Percentiles rank a stretch among this genome's conserved stretches.
Conservation (phyloP, 2,113 vertebrate genomes). For the Tenrec ecaudatus region DNA sequence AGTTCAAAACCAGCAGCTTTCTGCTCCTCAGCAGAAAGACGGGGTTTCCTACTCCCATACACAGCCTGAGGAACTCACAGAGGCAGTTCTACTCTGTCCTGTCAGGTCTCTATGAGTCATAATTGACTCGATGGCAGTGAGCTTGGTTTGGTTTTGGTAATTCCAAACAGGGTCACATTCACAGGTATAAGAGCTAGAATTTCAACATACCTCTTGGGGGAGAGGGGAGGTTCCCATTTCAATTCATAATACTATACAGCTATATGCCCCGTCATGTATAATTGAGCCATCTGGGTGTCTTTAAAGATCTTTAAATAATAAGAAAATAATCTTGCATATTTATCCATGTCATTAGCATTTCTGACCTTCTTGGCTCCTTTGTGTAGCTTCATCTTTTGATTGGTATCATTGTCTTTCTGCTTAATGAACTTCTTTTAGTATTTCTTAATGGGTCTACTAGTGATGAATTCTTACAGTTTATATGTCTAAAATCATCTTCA, state of each 20-base stretch:
- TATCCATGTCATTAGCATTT: not conserved
- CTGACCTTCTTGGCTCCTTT: not conserved
- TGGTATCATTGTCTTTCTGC: not conserved
- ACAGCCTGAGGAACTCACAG: too few species aligned
- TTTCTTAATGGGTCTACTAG: not conserved
- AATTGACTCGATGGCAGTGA: too few species aligned
- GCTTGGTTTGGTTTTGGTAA: too few species aligned
- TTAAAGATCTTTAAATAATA: slow-evolving; percentile 50
- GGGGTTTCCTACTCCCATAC: not conserved
- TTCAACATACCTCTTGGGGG: not conserved
- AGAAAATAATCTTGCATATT: not conserved
- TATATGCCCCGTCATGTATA: not conserved
- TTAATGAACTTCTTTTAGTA: slow-evolving; percentile 3
- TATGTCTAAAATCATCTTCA: not conserved
- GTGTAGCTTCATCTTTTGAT: not conserved
- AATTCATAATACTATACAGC: not conserved
- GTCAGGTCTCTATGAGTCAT: too few species aligned
- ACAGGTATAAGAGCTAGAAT: not conserved
- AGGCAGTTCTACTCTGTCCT: too few species aligned
- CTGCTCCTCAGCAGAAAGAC: too few species aligned
- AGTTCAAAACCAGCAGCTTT: too few species aligned
- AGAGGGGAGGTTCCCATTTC: not conserved
- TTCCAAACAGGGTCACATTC: not conserved
- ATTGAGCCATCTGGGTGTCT: not conserved
- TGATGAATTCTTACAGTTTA: slow-evolving; percentile 40